These are phyloP conservation scores for Drosophila nigricruria DNA, from an alignment of 2,888 invertebrate species.

Conservation along the genomic window DNA sequence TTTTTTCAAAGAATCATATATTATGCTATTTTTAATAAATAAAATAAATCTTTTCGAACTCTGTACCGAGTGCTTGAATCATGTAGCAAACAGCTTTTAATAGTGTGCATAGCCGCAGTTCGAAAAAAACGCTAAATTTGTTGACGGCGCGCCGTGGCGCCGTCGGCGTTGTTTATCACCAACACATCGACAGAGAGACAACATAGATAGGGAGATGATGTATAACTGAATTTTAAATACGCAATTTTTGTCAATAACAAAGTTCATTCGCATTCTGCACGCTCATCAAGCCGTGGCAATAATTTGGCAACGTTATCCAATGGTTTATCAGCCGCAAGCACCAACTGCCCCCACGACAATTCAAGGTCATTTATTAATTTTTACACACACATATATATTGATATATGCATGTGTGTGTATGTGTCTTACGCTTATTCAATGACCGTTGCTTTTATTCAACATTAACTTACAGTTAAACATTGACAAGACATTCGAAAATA, in stretches of 20 bases:
- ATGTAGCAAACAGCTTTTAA: neutral
- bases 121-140: slow-evolving; percentile 33
- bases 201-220: slow-evolving; percentile 20
- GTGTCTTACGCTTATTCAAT: slow-evolving; percentile 55
- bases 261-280: slow-evolving; percentile 48
- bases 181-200: slow-evolving; percentile 34
- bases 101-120: neutral
- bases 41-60: neutral
- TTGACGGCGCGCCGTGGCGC: slow-evolving; percentile 28
- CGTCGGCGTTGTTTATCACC: slow-evolving; percentile 66
- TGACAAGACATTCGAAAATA: slow-evolving; percentile 76
- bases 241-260: slow-evolving; percentile 63
- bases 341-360: slow-evolving; percentile 22
- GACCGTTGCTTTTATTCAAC: slow-evolving; percentile 73
- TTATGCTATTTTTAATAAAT: too few relatives aligned
- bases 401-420: neutral
- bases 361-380: slow-evolving; percentile 48
- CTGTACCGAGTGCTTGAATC: neutral
- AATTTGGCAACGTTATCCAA: slow-evolving; percentile 42
- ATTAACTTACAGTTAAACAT: slow-evolving; percentile 77
- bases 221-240: slow-evolving; percentile 68
- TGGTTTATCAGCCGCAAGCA: slow-evolving; percentile 10
- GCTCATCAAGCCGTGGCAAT: slow-evolving; percentile 30
- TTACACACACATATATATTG: neutral
- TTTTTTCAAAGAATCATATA: neutral